Evolutionary conservation across 2,113 vertebrate species (phyloP).

Genomic region (Illadopsis cleaveri): DNA sequence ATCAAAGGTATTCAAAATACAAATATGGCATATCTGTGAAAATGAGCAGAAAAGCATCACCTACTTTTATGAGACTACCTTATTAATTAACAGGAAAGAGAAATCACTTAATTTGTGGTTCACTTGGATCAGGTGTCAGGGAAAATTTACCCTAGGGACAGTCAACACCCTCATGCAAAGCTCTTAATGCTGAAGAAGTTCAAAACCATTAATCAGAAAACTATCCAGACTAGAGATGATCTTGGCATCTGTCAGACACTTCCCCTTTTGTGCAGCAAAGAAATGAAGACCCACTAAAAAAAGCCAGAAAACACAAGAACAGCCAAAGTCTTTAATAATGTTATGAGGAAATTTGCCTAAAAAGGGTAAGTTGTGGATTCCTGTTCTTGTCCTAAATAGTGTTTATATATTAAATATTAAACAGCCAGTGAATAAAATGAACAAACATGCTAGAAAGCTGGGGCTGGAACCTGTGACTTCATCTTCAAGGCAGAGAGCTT

Average conservation of each 20-base stretch:
- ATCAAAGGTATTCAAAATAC: not conserved
- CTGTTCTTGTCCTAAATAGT: not conserved
- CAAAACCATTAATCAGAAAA: not conserved
- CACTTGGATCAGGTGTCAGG: not conserved
- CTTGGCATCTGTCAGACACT: not conserved
- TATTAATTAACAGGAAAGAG: not conserved
- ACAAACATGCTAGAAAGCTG: not conserved
- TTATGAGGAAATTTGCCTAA: not conserved
- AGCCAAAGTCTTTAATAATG: not conserved
- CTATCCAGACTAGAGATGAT: not conserved
- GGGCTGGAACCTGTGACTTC: not conserved
- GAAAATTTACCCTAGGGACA: not conserved
- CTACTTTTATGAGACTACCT: not conserved
- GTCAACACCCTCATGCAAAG: not conserved
- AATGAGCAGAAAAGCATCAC: not conserved
- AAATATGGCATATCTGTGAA: not conserved
- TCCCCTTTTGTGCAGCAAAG: not conserved
- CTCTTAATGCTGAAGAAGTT: not conserved
- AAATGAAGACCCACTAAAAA: not conserved
- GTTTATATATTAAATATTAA: constrained; percentile 10
- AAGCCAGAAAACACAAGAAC: not conserved
- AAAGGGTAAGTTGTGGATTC: not conserved
- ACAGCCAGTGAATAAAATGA: not conserved
- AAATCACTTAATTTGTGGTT: not conserved
- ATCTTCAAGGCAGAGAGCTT: not conserved